Conservation (phyloP, 2,113 vertebrate genomes). For the Galemys pyrenaicus region DNA sequence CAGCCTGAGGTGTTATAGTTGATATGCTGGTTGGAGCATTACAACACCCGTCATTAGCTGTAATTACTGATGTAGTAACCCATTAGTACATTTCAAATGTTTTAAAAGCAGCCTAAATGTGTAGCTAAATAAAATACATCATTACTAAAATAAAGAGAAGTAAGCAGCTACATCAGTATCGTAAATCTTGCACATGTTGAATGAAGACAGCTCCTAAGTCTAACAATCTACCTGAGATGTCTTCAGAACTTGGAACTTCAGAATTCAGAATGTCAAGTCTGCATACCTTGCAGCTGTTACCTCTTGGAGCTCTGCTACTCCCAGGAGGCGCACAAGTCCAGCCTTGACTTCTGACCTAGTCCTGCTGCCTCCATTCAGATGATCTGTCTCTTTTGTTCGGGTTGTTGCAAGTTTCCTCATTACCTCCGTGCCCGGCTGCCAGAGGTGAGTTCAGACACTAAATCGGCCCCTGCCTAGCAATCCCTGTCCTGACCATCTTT, state of each 20-base stretch:
- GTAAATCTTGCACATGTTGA: background rate
- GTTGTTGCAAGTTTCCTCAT: background rate
- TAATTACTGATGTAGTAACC: background rate
- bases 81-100: background rate
- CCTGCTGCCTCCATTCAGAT: background rate
- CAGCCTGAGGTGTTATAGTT: background rate
- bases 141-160: background rate
- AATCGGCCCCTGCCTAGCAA: too few species aligned
- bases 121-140: background rate
- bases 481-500: background rate
- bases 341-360: background rate
- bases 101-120: constrained; percentile 40
- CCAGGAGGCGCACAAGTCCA: background rate
- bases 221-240: background rate
- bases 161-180: background rate
- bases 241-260: constrained; percentile 24
- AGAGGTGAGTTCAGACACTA: background rate
- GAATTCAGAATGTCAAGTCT: background rate
- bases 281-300: background rate
- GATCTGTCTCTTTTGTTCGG: background rate
- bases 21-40: background rate
- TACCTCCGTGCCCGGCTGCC: background rate
- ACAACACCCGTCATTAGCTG: background rate
- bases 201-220: constrained; percentile 5
- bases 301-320: rapidly evolving